phyloP scores from a whole-genome alignment of 2,797 vertebrate species.

The Danio aesculapii region DNA sequence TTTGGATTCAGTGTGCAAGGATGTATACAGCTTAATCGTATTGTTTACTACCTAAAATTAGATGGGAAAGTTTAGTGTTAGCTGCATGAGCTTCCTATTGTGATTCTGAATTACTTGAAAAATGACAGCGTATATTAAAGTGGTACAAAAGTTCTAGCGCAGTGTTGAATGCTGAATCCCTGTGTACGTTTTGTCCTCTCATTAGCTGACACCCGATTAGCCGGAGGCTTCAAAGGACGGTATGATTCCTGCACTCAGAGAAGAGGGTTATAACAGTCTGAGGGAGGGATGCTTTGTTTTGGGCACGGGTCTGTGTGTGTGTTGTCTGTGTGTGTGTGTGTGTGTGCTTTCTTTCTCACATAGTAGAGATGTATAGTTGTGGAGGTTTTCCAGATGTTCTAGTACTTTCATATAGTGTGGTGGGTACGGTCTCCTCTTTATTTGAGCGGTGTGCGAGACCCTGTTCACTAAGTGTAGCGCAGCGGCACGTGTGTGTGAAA shows the following conservation, averaged over 20 bases:
- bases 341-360: constrained; percentile 54
- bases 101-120: too few species aligned
- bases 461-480: constrained; percentile 14
- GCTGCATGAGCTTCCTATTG: too few species aligned
- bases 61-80: too few species aligned
- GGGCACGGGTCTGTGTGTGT: constrained; percentile 56
- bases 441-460: constrained; percentile 1
- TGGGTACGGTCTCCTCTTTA: constrained; percentile 25
- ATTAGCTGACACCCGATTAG: constrained; percentile 69
- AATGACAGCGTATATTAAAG: too few species aligned
- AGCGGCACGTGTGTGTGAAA: constrained; percentile 21
- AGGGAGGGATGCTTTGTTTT: constrained; percentile 50
- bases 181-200: constrained; percentile 68
- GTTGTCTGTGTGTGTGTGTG: constrained; percentile 16
- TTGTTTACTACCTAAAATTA: too few species aligned
- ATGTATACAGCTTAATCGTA: too few species aligned
- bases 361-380: not conserved
- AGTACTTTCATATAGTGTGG: not conserved
- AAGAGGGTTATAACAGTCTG: constrained; percentile 30
- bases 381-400: constrained; percentile 28
- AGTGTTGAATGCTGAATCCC: constrained; percentile 33
- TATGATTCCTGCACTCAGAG: constrained; percentile 68
- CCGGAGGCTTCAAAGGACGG: constrained; percentile 72
- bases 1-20: too few species aligned
- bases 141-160: not conserved